Evolutionary conservation across 2,888 invertebrate genomes (phyloP).

Genomic region (Micoletzkya japonica): DNA sequence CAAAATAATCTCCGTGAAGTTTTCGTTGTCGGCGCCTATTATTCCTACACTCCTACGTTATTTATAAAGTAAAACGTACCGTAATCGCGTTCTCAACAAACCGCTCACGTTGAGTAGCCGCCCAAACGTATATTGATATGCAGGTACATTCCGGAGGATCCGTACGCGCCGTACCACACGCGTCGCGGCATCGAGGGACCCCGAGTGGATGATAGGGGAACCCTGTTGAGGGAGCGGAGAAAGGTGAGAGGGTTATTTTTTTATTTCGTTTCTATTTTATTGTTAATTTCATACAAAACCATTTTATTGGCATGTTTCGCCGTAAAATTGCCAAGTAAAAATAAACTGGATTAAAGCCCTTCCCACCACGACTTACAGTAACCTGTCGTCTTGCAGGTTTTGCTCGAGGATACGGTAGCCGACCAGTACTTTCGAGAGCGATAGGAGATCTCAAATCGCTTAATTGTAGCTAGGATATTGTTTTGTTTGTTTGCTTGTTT

Average conservation of each 20-base stretch:
- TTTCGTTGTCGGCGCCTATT: too few species aligned
- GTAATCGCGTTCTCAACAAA: too few species aligned
- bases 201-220: slow-evolving; percentile 56
- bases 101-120: too few species aligned
- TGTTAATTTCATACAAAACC: not conserved
- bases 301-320: not conserved
- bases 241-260: slow-evolving; percentile 36
- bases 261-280: not conserved
- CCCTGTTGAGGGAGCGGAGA: slow-evolving; percentile 54
- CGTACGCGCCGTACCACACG: slow-evolving; percentile 83
- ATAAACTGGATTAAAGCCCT: too few species aligned
- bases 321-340: not conserved
- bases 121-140: too few species aligned
- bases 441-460: too few species aligned
- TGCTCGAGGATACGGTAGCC: slow-evolving; percentile 58
- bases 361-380: too few species aligned
- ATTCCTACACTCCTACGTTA: too few species aligned
- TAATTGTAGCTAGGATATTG: too few species aligned
- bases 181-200: slow-evolving; percentile 53
- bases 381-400: slow-evolving; percentile 34
- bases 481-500: too few species aligned
- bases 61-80: too few species aligned
- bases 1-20: not conserved
- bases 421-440: slow-evolving; percentile 56
- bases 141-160: slow-evolving; percentile 82